A percentile compares a stretch with the other conserved stretches of the same genome.
Conservation (phyloP, 2,113 vertebrate species). For the Opisthocomus hoazin region DNA sequence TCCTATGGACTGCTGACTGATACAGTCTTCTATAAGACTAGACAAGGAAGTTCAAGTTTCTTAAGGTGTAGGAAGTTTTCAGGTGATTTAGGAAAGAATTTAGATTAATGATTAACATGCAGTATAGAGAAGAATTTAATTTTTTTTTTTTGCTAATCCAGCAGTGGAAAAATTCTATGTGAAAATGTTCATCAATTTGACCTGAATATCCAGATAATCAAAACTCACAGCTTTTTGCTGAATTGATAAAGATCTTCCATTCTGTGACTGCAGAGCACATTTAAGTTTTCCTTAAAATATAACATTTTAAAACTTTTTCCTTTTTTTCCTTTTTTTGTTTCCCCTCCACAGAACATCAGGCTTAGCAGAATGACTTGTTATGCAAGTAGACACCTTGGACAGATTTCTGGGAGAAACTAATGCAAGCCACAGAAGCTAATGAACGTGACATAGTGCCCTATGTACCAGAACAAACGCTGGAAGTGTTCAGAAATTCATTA, state of each 20-base stretch:
- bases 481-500: neutral
- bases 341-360: neutral
- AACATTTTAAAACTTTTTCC: neutral
- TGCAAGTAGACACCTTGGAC: neutral
- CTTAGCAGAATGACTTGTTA: neutral
- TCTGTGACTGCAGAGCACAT: neutral
- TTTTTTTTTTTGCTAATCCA: neutral
- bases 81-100: neutral
- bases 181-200: neutral
- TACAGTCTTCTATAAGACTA: neutral
- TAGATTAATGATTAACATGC: neutral
- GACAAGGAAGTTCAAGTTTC: neutral
- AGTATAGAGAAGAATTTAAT: neutral
- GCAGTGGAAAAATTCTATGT: neutral
- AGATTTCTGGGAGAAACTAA: neutral
- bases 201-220: neutral
- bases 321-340: neutral
- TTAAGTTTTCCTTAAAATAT: neutral
- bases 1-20: neutral
- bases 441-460: neutral
- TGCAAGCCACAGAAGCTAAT: neutral
- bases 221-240: neutral
- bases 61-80: neutral
- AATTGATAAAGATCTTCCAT: neutral
- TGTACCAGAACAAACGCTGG: neutral